These are phyloP conservation scores for Halcyon badia DNA, from an alignment of 2,797 vertebrate species.

Conservation along the genomic window DNA sequence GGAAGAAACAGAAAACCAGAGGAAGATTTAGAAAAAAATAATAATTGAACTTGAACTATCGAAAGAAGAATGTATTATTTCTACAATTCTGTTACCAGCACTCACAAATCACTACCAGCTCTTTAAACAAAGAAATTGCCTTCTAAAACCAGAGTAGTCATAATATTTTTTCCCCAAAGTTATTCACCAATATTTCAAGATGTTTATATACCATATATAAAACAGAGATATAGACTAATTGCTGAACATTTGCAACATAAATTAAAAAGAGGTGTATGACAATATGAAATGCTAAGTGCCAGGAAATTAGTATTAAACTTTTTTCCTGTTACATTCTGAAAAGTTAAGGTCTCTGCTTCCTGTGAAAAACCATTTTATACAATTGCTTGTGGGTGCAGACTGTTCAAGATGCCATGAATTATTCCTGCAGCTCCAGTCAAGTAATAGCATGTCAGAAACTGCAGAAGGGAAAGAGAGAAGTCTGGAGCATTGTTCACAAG, in stretches of 20 bases:
- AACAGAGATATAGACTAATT: background rate
- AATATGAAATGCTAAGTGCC: background rate
- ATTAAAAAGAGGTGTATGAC: background rate
- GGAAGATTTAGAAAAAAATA: background rate
- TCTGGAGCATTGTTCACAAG: background rate
- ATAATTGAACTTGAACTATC: background rate
- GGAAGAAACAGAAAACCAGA: background rate
- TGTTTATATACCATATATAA: background rate
- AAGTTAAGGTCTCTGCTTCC: background rate
- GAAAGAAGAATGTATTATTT: conserved; percentile 8
- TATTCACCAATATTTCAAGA: background rate
- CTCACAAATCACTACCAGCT: conserved; percentile 14
- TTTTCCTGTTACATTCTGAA: conserved; percentile 3
- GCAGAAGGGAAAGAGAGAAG: background rate
- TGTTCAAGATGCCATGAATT: background rate
- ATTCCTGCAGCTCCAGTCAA: background rate
- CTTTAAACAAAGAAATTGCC: conserved; percentile 18
- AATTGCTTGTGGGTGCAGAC: background rate
- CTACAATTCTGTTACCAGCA: background rate
- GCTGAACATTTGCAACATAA: background rate
- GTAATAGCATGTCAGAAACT: background rate
- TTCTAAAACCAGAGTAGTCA: background rate
- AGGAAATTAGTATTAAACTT: conserved; percentile 26
- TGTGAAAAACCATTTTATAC: background rate
- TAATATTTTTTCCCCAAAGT: background rate